Evolutionary conservation across 2,888 invertebrate genomes (phyloP).

Genomic region (Drosophila melanosoma): DNA sequence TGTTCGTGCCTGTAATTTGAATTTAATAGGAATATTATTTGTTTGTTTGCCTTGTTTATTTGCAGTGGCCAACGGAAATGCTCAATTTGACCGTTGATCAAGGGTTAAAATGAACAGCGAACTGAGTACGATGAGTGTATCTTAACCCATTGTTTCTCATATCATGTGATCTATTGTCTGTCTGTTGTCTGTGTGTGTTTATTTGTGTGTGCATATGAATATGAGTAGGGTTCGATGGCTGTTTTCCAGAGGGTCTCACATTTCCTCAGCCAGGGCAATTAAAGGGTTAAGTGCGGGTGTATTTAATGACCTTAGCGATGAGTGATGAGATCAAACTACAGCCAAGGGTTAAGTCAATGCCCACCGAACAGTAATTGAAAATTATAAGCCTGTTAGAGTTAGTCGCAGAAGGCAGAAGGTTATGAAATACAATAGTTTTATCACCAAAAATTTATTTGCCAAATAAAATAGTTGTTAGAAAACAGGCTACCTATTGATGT

Average conservation of each 20-base stretch:
- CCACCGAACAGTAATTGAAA: constrained; percentile 12
- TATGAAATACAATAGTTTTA: background rate
- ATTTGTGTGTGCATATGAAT: constrained; percentile 21
- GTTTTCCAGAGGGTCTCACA: constrained; percentile 17
- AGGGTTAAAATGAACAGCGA: constrained; percentile 53
- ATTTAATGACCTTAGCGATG: constrained; percentile 23
- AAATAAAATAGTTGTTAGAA: no score
- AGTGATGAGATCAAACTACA: constrained; percentile 15
- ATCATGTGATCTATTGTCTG: constrained; percentile 57
- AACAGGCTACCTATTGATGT: no score
- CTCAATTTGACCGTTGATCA: constrained; percentile 56
- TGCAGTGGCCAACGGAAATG: constrained; percentile 50
- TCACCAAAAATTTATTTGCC: no score
- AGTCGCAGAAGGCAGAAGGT: background rate
- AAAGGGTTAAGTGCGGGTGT: constrained; percentile 57
- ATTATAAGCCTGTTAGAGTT: constrained; percentile 16
- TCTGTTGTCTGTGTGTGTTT: constrained; percentile 25
- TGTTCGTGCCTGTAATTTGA: constrained; percentile 72
- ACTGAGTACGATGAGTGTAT: constrained; percentile 2
- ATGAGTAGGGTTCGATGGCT: constrained; percentile 41
- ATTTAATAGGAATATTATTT: constrained; percentile 72
- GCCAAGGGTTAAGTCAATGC: constrained; percentile 8
- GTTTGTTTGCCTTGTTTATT: constrained; percentile 55
- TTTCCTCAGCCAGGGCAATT: constrained; percentile 60
- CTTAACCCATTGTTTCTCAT: constrained; percentile 44